Evolutionary conservation across 2,888 invertebrate genomes (phyloP), one percentile per base, ranked within the genome.

Genomic region (Drosophila nr. fundita): DNA sequence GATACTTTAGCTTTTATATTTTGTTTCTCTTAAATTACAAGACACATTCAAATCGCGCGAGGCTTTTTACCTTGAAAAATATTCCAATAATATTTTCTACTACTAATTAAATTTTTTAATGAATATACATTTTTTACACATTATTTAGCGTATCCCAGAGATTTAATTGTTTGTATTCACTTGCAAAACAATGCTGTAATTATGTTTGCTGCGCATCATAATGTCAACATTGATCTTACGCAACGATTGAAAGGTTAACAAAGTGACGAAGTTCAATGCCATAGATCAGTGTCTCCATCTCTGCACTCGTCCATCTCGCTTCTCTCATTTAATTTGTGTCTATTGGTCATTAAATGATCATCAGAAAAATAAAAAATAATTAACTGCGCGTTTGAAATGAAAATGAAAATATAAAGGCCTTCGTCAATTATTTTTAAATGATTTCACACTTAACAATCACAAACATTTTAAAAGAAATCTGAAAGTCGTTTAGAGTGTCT

Each of bases 251-350:
- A 61, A 74, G 60, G 62, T 64, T 58, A 58, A 58, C 53, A 68
- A 42, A 45, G 45, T 38, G 29, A 34, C 48, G 21, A 69, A 78
- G 78, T 78, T 78, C 78, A 78, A 78, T 78, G 77, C 61, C 74
- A 70, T 29, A 73, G 66, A 66, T 73, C 62, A 63, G 34, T 15
- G 36, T 67, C 45, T 78, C 45, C 8, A 7, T 18, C 10, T 54
- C n/a, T 15, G 24, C 3, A 13, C 30, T 52, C 36, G 18, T 13
- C 15, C 53, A 21, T 18, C 40, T 59, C 27, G 36, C 34, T 52
- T 6, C n/a, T 40, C 5, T 40, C 15, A 13, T 45, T 49, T 54
- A 61, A 38, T 45, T 54, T 29, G 15, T 40, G 24, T 61, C 58
- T 45, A 71, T 57, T 67, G 59, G 32, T 32, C 38, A 52, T 62